phyloP scores from a whole-genome alignment of 2,113 vertebrate species.

The Saccopteryx leptura region DNA sequence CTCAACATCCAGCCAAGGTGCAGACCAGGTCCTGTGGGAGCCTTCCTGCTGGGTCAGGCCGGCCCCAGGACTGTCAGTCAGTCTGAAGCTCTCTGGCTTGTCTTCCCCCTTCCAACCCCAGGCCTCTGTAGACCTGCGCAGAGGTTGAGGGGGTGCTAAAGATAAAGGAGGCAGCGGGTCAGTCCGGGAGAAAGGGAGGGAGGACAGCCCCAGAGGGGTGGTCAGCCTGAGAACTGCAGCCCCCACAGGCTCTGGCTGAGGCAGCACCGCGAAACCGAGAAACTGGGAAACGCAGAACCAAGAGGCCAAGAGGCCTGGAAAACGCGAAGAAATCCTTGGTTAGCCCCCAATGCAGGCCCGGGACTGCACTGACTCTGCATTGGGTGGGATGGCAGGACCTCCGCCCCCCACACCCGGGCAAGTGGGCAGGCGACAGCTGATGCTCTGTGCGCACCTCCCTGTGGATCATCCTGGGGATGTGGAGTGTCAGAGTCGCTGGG shows the following conservation, averaged over 20 bases:
- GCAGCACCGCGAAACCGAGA: neutral
- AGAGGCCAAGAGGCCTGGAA: neutral
- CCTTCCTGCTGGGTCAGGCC: neutral
- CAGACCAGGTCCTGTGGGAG: neutral
- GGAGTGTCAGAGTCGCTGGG: conserved; percentile 12
- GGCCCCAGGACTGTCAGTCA: neutral
- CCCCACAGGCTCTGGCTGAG: neutral
- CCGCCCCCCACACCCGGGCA: neutral
- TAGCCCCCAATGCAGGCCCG: neutral
- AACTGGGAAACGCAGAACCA: neutral
- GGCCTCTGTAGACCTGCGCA: conserved; percentile 5
- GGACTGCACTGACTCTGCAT: conserved; percentile 48
- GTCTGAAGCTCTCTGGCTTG: neutral
- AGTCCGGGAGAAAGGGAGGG: neutral
- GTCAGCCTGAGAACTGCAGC: conserved; percentile 10
- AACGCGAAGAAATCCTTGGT: neutral
- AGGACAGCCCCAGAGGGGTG: neutral
- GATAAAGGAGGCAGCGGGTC: neutral
- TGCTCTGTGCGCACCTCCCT: neutral
- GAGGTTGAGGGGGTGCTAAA: neutral
- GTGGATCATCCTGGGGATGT: neutral
- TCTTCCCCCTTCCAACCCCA: neutral
- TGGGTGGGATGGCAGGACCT: conserved; percentile 59
- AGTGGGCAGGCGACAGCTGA: neutral
- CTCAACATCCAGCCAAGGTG: neutral